A percentile compares a stretch with the other conserved stretches of the same genome.
These are phyloP conservation scores for Pseudocheirus occidentalis DNA, from an alignment of 2,797 vertebrate species.

Conservation along the genomic window DNA sequence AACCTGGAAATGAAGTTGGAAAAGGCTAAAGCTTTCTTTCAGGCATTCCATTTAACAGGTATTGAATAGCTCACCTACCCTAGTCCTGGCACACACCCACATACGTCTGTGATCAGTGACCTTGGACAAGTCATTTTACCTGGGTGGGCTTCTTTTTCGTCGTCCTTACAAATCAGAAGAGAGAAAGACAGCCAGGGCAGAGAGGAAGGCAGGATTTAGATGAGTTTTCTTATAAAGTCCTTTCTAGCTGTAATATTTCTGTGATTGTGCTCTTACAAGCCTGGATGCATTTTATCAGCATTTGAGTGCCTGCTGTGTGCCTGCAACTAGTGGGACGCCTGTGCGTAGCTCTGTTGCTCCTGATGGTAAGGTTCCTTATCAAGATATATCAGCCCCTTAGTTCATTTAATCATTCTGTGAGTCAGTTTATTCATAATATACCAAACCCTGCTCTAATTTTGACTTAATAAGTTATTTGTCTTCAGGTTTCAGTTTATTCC, in stretches of 20 bases:
- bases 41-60: slow-evolving; percentile 90
- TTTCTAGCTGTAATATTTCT: neutral
- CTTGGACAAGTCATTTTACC: neutral
- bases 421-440: neutral
- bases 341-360: neutral
- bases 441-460: neutral
- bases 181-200: neutral
- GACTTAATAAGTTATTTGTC: slow-evolving; percentile 11
- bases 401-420: neutral
- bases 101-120: neutral
- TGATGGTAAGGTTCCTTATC: neutral
- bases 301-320: neutral
- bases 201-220: neutral
- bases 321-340: neutral
- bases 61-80: neutral
- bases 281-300: neutral
- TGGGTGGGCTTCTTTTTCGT: neutral
- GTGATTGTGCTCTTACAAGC: neutral
- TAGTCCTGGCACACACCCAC: neutral
- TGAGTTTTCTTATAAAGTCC: neutral
- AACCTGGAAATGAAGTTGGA: slow-evolving; percentile 82
- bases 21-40: slow-evolving; percentile 84
- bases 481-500: slow-evolving; percentile 3
- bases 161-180: neutral
- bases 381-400: neutral